Base-by-base conservation (phyloP, 1,140 invertebrate genomes). In the Danaus melanippus region DNA sequence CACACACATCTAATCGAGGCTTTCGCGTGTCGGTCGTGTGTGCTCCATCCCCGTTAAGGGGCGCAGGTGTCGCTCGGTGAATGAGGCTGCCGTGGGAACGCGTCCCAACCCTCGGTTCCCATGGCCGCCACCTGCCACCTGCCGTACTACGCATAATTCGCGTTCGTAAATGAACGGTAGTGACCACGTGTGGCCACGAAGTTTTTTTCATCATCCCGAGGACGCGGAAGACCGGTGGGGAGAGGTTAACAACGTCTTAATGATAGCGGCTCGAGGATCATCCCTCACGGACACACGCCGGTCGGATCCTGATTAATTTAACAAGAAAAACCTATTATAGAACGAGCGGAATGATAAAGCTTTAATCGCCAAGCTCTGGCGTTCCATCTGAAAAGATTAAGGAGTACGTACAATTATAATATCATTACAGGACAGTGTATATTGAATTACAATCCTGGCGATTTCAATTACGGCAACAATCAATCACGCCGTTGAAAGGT, bases 61-160 rank as follows among this genome's bases (percentile, higher is more conserved):
- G 74, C 71, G 83, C 80, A 84, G 80, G 80, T 83, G 80, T 71
- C 67, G 61, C 61, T 57, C 69, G 66, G 67, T 84, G 78, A 86
- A 86, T 86, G 80, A 84, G 71, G 72, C 69, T 60, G 71, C 67
- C 83, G 83, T 86, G 83, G 80, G 80, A 86, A 84, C 80, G 51
- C 70, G 64, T 49, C 71, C 62, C 76, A 76, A 78, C 80, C 79
- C 83, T 69, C 73, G 62, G 81, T 86, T 84, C 83, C 83, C 81
- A 84, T 66, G 73, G 56, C 62, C 63, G 57, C 70, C 80, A 82
- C 77, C 78, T 76, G 78, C 78, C 83, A 83, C 79, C 81, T 83
- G 80, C 79, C 79, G 69, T 81, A 84, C 76, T 84, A 84, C 83
- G 83, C 83, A 84, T 86, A 84, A 86, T 86, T 86, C 83, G 80